phyloP scores from a whole-genome alignment of 2,113 vertebrate genomes.

The Megalops atlanticus region DNA sequence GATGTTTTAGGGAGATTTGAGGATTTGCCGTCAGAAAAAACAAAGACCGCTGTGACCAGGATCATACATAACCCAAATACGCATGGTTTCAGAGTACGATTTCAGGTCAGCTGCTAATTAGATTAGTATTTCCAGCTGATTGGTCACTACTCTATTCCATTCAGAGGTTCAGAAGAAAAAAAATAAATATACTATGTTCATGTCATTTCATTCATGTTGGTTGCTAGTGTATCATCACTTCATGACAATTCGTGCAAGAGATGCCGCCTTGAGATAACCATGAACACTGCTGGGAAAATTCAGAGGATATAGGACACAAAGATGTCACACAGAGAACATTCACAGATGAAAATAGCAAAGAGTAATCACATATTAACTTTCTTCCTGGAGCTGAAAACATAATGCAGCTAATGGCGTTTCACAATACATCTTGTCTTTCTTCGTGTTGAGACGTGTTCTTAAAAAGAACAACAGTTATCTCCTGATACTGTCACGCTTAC shows the following conservation, averaged over 20 bases:
- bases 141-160: background rate
- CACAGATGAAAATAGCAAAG: background rate
- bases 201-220: no score
- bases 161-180: no score
- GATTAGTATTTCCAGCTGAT: background rate
- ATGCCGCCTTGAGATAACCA: no score
- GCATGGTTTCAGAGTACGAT: background rate
- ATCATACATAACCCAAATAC: background rate
- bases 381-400: background rate
- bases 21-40: background rate
- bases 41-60: background rate
- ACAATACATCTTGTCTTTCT: background rate
- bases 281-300: no score
- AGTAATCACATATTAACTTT: background rate
- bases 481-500: background rate
- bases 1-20: background rate
- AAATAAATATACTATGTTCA: no score
- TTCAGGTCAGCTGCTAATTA: background rate
- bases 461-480: constrained; percentile 7
- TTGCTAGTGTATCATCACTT: no score
- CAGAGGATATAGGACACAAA: no score
- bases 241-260: no score
- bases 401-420: background rate
- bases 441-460: background rate
- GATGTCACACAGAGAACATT: no score